Evolutionary conservation across 2,113 vertebrate genomes (phyloP).

Genomic region (Atherinomorus stipes): DNA sequence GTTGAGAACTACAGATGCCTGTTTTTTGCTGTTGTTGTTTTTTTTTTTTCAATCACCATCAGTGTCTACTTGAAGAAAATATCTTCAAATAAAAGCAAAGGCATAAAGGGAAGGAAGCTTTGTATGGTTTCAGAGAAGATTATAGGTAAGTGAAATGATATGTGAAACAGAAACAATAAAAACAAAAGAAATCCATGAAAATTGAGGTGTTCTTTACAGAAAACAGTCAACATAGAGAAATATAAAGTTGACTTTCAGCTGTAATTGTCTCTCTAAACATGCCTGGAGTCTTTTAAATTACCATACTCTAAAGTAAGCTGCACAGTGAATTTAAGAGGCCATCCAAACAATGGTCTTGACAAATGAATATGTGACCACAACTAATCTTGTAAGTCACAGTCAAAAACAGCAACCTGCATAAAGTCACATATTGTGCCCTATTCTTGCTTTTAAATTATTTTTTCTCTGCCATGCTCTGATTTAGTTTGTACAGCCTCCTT

Average conservation of each 20-base stretch:
- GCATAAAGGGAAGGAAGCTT: neutral
- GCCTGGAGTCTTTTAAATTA: slow-evolving; percentile 45
- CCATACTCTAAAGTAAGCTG: slow-evolving; percentile 34
- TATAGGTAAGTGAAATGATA: slow-evolving; percentile 17
- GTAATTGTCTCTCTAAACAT: slow-evolving; percentile 39
- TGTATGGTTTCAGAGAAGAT: slow-evolving; percentile 24
- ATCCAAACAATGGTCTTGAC: slow-evolving; percentile 44
- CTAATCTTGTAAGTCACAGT: slow-evolving; percentile 50
- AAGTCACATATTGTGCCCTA: slow-evolving; percentile 16
- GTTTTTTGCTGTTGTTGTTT: neutral
- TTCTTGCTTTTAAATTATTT: slow-evolving; percentile 18
- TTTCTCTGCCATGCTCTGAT: neutral
- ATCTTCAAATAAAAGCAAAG: slow-evolving; percentile 7
- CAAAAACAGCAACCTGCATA: slow-evolving; percentile 35
- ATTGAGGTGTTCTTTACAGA: slow-evolving; percentile 21
- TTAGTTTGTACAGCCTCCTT: no score
- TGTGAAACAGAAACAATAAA: neutral
- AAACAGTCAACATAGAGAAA: slow-evolving; percentile 40
- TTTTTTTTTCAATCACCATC: neutral
- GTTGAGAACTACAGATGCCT: slow-evolving; percentile 15
- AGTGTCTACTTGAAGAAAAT: slow-evolving; percentile 11
- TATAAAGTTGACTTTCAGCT: slow-evolving; percentile 33
- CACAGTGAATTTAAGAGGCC: slow-evolving; percentile 33
- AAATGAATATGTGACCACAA: slow-evolving; percentile 52
- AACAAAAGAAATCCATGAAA: slow-evolving; percentile 35